Evolutionary conservation across 2,113 vertebrate species (phyloP), one percentile per base, ranked within the genome.

Genomic region (Hiodon tergisus): DNA sequence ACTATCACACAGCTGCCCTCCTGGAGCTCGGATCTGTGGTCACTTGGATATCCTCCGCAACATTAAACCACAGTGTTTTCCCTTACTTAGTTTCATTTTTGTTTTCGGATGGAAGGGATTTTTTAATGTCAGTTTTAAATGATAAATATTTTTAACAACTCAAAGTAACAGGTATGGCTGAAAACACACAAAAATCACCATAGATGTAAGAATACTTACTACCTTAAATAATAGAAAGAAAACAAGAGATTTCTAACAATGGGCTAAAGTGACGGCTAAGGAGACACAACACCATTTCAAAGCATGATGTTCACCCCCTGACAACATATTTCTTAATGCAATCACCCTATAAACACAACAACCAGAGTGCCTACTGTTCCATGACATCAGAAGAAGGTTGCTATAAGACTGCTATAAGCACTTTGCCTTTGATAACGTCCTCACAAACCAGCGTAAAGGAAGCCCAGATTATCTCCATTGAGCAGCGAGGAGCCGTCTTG

Each of bases 351-450:
- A 72, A 72, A 60, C 70, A 50, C 47, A 72, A 61, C 31, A 46
- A 16, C 9, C 10, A 69, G 60, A 14, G 16, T 48, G 9, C 14
- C 54, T 50, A 68, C 73, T 76, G 50, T 80, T 79, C 81, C 76
- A 84, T 78, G 81, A 85, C 80, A 13, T 74, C 71, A 74, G 78
- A 80, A 68, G 17, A 73, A 70, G 57, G 59, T 60, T 68, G 54
- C 9, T 0, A 31, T 57, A 55, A 74, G 61, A 81, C 75, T 75
- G 76, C 62, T 75, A 81, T 74, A 53, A 31, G 46, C 50, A 58
- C 58, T 59, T 5, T 14, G 17, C 54, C 55, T 57, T 4, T 53
- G 69, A 59, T 13, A 6, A 55, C 13, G 1, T 16, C 61, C 4
- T 63, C 4, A 63, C 16, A 63, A 63, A 63, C 17, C 1, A 46